phyloP scores from a whole-genome alignment of 2,888 invertebrate genomes.

The Metallyticus violacea region DNA sequence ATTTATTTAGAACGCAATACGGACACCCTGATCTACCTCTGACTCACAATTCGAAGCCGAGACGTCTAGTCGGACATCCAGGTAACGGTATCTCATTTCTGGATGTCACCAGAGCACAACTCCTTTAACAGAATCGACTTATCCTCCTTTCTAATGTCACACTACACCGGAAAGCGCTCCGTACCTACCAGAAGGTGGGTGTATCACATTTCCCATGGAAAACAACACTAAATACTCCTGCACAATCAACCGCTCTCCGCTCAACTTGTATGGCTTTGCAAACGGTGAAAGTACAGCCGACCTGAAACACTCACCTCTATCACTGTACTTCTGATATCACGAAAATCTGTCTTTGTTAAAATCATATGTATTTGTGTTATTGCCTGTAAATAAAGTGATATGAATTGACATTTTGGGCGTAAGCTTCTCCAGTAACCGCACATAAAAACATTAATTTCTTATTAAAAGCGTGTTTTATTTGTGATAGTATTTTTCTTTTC shows the following conservation, averaged over 20 bases:
- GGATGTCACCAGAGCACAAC: no score
- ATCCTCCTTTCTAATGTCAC: background rate
- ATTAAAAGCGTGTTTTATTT: no score
- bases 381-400: no score
- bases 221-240: background rate
- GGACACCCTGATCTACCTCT: no score
- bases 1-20: no score
- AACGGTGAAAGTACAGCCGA: background rate
- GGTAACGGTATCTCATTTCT: background rate
- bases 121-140: background rate
- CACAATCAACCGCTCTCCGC: background rate
- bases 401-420: no score
- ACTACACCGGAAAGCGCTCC: background rate
- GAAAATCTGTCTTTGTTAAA: background rate
- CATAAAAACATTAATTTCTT: no score
- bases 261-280: background rate
- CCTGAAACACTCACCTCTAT: no score
- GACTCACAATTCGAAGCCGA: background rate
- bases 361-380: background rate
- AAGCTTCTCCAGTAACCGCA: no score
- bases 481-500: no score
- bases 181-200: background rate
- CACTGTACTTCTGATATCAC: background rate
- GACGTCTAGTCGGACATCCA: background rate
- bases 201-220: background rate